Evolutionary conservation across 2,888 invertebrate genomes (phyloP).

Genomic region (Thera obeliscata): DNA sequence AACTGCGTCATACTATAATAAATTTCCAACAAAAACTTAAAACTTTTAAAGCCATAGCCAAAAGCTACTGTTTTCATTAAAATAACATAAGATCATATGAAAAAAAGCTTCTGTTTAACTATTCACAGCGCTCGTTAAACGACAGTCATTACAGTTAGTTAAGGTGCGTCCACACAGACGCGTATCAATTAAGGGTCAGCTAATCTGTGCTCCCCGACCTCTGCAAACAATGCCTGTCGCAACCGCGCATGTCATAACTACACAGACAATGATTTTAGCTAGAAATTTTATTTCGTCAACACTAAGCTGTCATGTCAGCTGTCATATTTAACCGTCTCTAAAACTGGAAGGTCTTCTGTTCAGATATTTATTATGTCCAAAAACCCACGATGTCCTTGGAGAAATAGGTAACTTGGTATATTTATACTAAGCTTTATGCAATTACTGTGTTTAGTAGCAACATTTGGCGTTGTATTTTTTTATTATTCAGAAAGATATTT

Average conservation of each 20-base stretch:
- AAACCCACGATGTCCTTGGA: no score
- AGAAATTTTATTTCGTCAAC: slow-evolving; percentile 12
- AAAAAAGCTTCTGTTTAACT: slow-evolving; percentile 19
- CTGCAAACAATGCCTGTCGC: slow-evolving; percentile 61
- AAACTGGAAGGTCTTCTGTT: no score
- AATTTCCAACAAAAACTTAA: no score
- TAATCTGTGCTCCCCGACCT: slow-evolving; percentile 59
- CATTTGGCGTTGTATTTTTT: no score
- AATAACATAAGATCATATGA: slow-evolving; percentile 2
- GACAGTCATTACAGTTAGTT: slow-evolving; percentile 49
- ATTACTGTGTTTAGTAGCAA: no score
- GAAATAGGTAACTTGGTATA: no score
- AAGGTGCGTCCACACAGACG: slow-evolving; percentile 54
- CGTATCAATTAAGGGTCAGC: slow-evolving; percentile 71
- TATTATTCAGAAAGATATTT: no score
- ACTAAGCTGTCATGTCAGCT: no score
- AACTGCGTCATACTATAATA: no score
- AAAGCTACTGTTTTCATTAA: background rate
- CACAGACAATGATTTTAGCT: slow-evolving; percentile 19
- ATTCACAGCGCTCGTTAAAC: slow-evolving; percentile 40
- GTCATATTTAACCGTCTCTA: no score
- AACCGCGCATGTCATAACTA: slow-evolving; percentile 39
- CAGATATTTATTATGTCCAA: no score
- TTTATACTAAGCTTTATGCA: no score
- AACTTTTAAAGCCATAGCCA: background rate